phyloP scores from a whole-genome alignment of 2,113 vertebrate species.

The Balaeniceps rex region DNA sequence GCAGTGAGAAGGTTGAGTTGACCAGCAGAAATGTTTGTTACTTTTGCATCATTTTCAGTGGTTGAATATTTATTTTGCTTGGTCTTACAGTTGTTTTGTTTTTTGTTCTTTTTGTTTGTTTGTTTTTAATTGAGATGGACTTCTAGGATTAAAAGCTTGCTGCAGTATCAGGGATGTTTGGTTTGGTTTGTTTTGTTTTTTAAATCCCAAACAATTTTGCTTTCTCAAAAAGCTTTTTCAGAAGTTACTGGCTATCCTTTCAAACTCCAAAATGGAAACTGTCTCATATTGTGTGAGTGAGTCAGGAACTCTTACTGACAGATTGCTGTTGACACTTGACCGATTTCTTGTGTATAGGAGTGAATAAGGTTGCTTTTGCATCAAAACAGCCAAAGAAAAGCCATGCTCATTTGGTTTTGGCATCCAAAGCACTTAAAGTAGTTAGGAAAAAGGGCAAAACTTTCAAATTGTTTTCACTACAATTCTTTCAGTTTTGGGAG shows the following conservation, averaged over 20 bases:
- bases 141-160: background rate
- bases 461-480: background rate
- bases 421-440: background rate
- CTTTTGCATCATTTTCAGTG: background rate
- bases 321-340: background rate
- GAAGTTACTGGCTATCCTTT: background rate
- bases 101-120: no score
- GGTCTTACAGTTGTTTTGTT: no score
- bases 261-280: background rate
- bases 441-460: background rate
- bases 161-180: background rate
- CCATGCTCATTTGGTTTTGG: accelerated
- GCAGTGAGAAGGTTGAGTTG: background rate
- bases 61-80: background rate
- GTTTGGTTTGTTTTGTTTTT: background rate
- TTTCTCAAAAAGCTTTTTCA: background rate
- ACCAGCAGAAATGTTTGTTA: background rate
- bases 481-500: background rate
- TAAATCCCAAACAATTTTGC: background rate
- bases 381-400: background rate
- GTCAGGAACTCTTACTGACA: background rate
- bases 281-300: background rate
- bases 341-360: background rate
- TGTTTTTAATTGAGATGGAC: background rate
- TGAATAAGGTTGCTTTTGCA: background rate